Base-by-base conservation (phyloP, 2,888 invertebrate genomes). In the Pherbina coryleti region DNA sequence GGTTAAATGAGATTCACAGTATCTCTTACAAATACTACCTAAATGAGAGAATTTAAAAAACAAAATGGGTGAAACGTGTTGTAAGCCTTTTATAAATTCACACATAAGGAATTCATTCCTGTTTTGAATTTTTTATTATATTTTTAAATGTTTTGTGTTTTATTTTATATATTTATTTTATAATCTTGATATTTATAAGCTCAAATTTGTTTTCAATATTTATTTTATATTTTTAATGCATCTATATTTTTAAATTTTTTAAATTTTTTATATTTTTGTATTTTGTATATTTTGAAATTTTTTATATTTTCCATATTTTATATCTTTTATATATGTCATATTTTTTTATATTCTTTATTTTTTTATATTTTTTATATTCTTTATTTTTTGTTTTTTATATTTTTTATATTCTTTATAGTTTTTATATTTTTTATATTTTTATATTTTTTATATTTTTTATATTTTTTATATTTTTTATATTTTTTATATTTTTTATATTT, bases 391-490 rank as follows among this genome's bases (percentile, higher is more conserved):
- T 53, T 53, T 17, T n/a, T 17, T 51, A n/a, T 70, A 9, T 49
- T 69, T 19, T 44, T 37, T 44, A 19, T 69, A 17, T 69, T 19
- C 44, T 69, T 69, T 37, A 44, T 34, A 37, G 9, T 69, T 53
- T 53, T 53, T 19, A 53, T 19, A 53, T 37, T 37, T 37, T 37
- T 37, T 37, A 37, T 37, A 37, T 37, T 37, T 19, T 44, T 74
- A 60, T 22, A 62, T 37, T 37, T 53, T 74, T 74, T 62, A 64
- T 53, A 28, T 28, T 72, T 72, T 19, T 72, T 31, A n/a, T 72
- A 53, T 57, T 53, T 25, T 34, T 72, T 72, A 53, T 53, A 53
- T 53, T 53, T 53, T 53, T 17, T 19, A 53, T 53, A 53, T 19
- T 64, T 64, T 31, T 64, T 25, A 31, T 64, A 17, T 25, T 64